Percentiles rank a stretch among this genome's conserved stretches.
phyloP scores from a whole-genome alignment of 2,113 vertebrate genomes.

The Brienomyrus longianalis region DNA sequence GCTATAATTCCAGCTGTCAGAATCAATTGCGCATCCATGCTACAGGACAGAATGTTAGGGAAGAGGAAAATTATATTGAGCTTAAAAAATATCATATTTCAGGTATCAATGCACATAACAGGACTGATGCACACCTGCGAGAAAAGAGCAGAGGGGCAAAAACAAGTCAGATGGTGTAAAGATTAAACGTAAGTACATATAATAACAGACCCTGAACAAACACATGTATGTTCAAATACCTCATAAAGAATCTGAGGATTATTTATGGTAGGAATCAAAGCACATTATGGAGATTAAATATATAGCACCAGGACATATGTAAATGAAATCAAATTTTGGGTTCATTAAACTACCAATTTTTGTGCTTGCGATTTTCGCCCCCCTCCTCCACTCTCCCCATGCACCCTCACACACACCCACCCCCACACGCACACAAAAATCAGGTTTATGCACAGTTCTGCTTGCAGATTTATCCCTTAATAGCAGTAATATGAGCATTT shows the following conservation, averaged over 20 bases:
- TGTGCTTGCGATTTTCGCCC: constrained; percentile 82
- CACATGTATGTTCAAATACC: background rate
- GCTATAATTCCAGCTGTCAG: constrained; percentile 9
- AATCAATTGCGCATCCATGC: background rate
- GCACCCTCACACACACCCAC: constrained; percentile 28
- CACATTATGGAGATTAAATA: constrained; percentile 44
- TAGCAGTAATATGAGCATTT: constrained; percentile 89
- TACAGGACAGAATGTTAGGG: background rate
- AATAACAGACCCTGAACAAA: background rate
- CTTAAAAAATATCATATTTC: background rate
- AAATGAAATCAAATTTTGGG: constrained; percentile 77
- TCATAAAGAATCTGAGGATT: background rate
- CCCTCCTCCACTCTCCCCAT: constrained; percentile 45
- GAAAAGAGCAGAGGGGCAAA: background rate
- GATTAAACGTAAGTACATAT: background rate
- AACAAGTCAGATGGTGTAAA: background rate
- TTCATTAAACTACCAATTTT: constrained; percentile 81
- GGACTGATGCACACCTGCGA: background rate
- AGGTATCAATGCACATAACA: background rate
- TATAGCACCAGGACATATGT: constrained; percentile 64
- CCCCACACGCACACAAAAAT: constrained; percentile 52
- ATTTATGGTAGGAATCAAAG: constrained; percentile 44
- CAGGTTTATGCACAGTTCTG: constrained; percentile 69
- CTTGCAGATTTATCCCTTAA: constrained; percentile 80
- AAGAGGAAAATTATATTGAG: background rate